These are phyloP conservation scores for Schizothorax lantsangensis DNA, from an alignment of 2,797 vertebrate genomes.

Conservation along the genomic window DNA sequence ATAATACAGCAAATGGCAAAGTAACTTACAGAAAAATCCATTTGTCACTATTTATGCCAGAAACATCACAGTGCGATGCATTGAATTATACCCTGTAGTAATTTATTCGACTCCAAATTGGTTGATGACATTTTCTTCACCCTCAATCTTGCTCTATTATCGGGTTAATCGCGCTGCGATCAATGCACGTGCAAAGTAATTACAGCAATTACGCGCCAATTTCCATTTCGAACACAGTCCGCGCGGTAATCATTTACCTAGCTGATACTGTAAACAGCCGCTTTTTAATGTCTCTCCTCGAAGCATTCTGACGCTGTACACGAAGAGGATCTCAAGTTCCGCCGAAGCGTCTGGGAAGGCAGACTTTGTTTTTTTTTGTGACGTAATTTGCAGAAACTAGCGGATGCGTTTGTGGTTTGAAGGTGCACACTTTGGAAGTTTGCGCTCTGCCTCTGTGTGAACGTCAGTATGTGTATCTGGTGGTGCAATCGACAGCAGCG, in stretches of 20 bases:
- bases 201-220: constrained; percentile 45
- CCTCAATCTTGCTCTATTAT: constrained; percentile 18
- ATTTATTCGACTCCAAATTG: constrained; percentile 24
- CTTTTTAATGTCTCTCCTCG: constrained; percentile 12
- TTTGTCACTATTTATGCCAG: not conserved
- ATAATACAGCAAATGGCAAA: not conserved
- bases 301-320: constrained; percentile 4
- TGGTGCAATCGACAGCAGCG: constrained; percentile 60
- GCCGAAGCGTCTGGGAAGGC: constrained; percentile 10
- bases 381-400: constrained; percentile 60
- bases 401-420: constrained; percentile 59
- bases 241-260: constrained; percentile 24
- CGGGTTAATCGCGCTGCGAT: constrained; percentile 35
- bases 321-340: constrained; percentile 34
- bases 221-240: constrained; percentile 22
- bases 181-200: constrained; percentile 28
- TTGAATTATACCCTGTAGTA: not conserved
- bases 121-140: constrained; percentile 31
- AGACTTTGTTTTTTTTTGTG: constrained; percentile 37
- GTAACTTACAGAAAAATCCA: not conserved
- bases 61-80: not conserved
- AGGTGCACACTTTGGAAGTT: constrained; percentile 60
- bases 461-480: constrained; percentile 59
- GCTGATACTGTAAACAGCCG: constrained; percentile 18
- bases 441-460: constrained; percentile 68